A percentile compares a stretch with the other conserved stretches of the same genome.
Evolutionary conservation across 2,113 vertebrate genomes (phyloP).

Genomic region (Pogona vitticeps): DNA sequence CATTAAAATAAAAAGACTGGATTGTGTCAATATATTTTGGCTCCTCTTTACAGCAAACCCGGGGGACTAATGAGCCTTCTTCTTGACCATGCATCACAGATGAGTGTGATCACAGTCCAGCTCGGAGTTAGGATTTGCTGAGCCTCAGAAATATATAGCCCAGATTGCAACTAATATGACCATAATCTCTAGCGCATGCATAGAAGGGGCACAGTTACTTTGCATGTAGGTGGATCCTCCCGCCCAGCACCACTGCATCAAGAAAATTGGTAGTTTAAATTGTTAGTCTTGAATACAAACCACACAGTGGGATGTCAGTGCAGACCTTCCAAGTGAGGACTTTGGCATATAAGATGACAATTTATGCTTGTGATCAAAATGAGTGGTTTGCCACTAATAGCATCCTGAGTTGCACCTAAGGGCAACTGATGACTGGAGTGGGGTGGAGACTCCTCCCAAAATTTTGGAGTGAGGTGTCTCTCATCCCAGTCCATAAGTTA

Average conservation of each 20-base stretch:
- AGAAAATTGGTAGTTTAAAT: not conserved
- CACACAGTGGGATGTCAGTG: not conserved
- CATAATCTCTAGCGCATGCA: not conserved
- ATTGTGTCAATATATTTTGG: conserved; percentile 11
- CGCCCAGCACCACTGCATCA: not conserved
- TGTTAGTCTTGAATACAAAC: not conserved
- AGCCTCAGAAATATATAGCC: not conserved
- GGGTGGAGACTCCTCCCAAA: no score
- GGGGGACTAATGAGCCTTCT: not conserved
- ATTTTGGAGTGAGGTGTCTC: no score
- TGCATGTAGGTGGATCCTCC: not conserved
- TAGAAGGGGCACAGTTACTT: not conserved
- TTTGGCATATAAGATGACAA: not conserved
- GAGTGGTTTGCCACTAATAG: not conserved
- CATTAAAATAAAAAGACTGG: conserved; percentile 14
- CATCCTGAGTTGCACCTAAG: no score
- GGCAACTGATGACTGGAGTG: no score
- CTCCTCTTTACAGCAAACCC: conserved; percentile 6
- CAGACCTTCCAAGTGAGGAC: not conserved
- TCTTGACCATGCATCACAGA: not conserved
- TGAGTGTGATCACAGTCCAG: not conserved
- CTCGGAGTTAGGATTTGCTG: not conserved
- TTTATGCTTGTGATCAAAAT: not conserved
- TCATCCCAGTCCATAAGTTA: no score
- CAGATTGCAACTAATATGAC: no score